A percentile compares a stretch with the other conserved stretches of the same genome.
phyloP scores from a whole-genome alignment of 2,797 vertebrate species.

The Erethizon dorsatum region DNA sequence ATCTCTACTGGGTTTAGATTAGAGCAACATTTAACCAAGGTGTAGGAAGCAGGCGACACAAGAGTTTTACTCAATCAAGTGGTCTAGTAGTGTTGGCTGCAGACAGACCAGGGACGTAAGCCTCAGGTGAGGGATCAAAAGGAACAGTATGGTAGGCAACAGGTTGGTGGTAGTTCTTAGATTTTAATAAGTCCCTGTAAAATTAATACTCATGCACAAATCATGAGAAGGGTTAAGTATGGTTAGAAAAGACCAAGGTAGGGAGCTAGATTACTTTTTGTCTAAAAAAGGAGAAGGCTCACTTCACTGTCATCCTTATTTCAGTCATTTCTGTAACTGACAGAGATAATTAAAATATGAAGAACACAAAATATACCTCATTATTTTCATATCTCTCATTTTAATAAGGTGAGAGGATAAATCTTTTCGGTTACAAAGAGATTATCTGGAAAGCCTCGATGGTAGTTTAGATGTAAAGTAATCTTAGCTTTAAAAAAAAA shows the following conservation, averaged over 20 bases:
- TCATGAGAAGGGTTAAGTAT: not conserved
- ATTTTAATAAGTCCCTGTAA: conserved; percentile 4
- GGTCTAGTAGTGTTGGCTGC: not conserved
- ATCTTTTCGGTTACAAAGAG: conserved; percentile 16
- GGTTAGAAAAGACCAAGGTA: not conserved
- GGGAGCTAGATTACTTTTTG: not conserved
- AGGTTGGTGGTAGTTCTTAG: not conserved
- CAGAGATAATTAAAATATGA: conserved; percentile 8
- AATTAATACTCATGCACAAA: not conserved
- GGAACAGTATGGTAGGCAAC: not conserved
- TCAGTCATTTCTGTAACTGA: not conserved
- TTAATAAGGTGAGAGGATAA: not conserved
- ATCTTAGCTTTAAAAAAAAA: not conserved
- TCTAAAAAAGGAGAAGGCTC: conserved; percentile 32
- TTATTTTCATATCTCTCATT: conserved; percentile 8
- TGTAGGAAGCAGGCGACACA: not conserved
- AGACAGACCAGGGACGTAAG: not conserved
- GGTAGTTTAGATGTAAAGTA: conserved; percentile 32
- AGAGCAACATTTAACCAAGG: not conserved
- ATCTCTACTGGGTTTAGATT: not conserved
- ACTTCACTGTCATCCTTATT: not conserved
- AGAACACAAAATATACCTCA: not conserved
- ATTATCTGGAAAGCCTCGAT: not conserved
- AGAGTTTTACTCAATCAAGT: not conserved
- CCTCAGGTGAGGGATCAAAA: not conserved